Percentiles rank a stretch among this genome's conserved stretches.
These are phyloP conservation scores for Nephrocerus scutellatus DNA, from an alignment of 2,888 invertebrate species.

Conservation along the genomic window DNA sequence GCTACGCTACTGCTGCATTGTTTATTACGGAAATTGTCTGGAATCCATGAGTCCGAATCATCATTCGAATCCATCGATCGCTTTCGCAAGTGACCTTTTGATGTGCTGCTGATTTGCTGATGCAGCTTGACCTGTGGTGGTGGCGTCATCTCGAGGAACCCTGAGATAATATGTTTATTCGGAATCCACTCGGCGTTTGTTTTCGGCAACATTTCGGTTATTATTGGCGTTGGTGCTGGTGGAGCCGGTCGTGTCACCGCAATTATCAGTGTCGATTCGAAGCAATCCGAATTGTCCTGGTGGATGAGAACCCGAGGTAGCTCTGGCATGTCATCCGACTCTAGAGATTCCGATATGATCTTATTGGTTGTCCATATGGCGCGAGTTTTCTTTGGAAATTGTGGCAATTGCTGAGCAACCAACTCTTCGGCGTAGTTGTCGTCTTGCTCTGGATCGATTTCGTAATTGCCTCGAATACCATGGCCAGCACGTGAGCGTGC, in stretches of 20 bases:
- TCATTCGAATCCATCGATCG: slow-evolving; percentile 33
- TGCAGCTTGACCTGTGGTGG: slow-evolving; percentile 21
- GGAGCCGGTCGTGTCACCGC: slow-evolving; percentile 36
- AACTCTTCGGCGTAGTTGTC: slow-evolving; percentile 17
- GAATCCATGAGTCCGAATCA: slow-evolving; percentile 35
- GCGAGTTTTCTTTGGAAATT: slow-evolving; percentile 16
- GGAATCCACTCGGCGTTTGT: slow-evolving; percentile 31
- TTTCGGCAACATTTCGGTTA: slow-evolving; percentile 18
- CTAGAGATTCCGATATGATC: slow-evolving; percentile 28
- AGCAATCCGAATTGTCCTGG: slow-evolving; percentile 39
- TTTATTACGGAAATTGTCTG: slow-evolving; percentile 23
- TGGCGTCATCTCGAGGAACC: slow-evolving; percentile 28
- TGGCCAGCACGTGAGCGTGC: slow-evolving; percentile 2
- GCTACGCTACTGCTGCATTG: slow-evolving; percentile 16
- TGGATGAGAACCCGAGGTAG: slow-evolving; percentile 40
- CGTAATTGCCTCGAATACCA: slow-evolving; percentile 8
- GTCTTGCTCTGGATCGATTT: slow-evolving; percentile 17
- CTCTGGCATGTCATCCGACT: slow-evolving; percentile 25
- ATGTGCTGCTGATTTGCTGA: slow-evolving; percentile 14
- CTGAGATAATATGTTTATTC: slow-evolving; percentile 30
- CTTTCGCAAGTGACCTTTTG: slow-evolving; percentile 24
- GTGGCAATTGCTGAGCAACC: too few species aligned
- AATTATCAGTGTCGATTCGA: slow-evolving; percentile 40
- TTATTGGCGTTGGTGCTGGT: slow-evolving; percentile 15
- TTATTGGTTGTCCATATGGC: slow-evolving; percentile 38